Conservation (phyloP, 2,797 vertebrate genomes). For the Pempheris klunzingeri region DNA sequence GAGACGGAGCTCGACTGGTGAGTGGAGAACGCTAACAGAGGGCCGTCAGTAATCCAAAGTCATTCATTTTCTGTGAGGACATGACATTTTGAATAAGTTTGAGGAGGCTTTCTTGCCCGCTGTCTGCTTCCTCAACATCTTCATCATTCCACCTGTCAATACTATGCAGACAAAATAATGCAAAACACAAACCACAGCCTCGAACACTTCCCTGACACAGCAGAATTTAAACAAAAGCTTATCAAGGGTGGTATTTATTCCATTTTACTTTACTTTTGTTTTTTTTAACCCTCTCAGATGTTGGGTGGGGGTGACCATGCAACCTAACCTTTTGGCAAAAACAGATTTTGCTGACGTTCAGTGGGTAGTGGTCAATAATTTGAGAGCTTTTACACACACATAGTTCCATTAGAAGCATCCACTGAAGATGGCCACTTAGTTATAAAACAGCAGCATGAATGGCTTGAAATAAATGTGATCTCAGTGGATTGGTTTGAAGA, state of each 20-base stretch:
- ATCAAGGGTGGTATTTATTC: not conserved
- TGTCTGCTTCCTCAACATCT: slow-evolving; percentile 31
- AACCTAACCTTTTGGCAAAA: not conserved
- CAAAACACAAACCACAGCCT: too few species aligned
- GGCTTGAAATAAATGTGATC: not conserved
- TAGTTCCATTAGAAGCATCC: not conserved
- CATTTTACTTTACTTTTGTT: not conserved
- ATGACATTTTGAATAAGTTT: slow-evolving; percentile 20
- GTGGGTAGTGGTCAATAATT: not conserved
- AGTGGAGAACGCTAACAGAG: slow-evolving; percentile 45
- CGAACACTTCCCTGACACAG: not conserved
- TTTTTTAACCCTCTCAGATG: not conserved
- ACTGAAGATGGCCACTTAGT: not conserved
- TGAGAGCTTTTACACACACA: not conserved
- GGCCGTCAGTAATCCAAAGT: slow-evolving; percentile 35
- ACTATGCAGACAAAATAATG: not conserved
- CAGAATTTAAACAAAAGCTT: not conserved
- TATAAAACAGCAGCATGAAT: not conserved
- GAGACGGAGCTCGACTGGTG: slow-evolving; percentile 97
- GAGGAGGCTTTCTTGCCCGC: slow-evolving; percentile 6
- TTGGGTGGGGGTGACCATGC: not conserved
- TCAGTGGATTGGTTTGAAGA: not conserved
- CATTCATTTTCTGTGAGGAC: slow-evolving; percentile 5
- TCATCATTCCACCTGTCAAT: slow-evolving; percentile 25
- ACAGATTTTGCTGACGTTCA: not conserved